Conservation (phyloP, 2,888 invertebrate genomes). For the Amphipoea lucens region DNA sequence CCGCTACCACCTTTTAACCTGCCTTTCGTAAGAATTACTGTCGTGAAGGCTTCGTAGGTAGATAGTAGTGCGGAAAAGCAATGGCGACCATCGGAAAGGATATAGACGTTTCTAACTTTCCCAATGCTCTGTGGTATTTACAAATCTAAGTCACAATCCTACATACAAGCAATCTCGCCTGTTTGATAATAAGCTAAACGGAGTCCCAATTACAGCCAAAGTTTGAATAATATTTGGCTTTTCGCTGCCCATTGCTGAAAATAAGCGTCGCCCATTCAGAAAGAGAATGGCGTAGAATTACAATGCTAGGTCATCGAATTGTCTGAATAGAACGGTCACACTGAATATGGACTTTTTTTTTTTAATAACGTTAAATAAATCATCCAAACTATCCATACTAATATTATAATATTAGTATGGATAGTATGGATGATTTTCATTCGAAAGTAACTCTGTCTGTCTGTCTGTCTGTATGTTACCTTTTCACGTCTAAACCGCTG, state of each 20-base stretch:
- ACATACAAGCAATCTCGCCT: neutral
- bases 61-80: too few species aligned
- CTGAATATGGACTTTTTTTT: neutral
- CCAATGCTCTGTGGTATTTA: neutral
- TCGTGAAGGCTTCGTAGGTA: too few species aligned
- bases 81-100: too few species aligned
- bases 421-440: too few species aligned
- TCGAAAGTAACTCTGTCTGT: too few species aligned
- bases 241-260: neutral
- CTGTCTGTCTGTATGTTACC: too few species aligned
- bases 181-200: conserved; percentile 12
- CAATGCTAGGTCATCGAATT: neutral
- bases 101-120: neutral
- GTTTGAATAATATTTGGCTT: neutral
- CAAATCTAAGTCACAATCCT: conserved; percentile 6
- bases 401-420: too few species aligned
- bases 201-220: conserved; percentile 20
- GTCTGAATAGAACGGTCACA: neutral
- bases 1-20: too few species aligned
- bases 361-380: too few species aligned
- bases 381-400: neutral
- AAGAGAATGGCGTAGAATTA: too few species aligned
- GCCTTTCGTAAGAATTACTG: too few species aligned
- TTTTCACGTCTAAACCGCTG: too few species aligned
- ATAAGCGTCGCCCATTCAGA: neutral